Conservation (phyloP, 2,888 invertebrate genomes). For the Drosophila setosimentum region DNA sequence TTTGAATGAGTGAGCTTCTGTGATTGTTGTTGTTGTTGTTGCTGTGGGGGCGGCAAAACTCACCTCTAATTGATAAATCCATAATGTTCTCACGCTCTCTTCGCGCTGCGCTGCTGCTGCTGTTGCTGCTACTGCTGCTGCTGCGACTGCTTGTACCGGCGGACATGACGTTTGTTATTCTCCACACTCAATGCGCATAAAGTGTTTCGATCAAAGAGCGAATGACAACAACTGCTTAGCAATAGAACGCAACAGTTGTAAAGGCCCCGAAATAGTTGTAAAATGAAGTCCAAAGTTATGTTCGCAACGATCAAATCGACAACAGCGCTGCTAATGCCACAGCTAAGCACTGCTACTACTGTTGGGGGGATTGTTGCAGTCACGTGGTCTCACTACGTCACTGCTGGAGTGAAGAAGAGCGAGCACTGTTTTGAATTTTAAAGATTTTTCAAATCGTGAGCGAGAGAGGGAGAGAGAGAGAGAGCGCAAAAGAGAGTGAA, state of each 20-base stretch:
- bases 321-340: slow-evolving; percentile 39
- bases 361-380: slow-evolving; percentile 33
- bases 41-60: slow-evolving; percentile 39
- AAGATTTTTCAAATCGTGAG: slow-evolving; percentile 3
- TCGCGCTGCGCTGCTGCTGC: slow-evolving; percentile 13
- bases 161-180: slow-evolving; percentile 39
- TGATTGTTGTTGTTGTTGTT: background rate
- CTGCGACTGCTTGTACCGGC: slow-evolving; percentile 39
- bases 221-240: slow-evolving; percentile 46
- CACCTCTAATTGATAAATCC: slow-evolving; percentile 82
- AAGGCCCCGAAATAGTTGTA: slow-evolving; percentile 52
- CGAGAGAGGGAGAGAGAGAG: background rate
- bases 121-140: slow-evolving; percentile 9
- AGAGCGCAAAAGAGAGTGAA: background rate
- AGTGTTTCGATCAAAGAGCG: slow-evolving; percentile 38
- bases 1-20: slow-evolving; percentile 41
- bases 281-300: slow-evolving; percentile 70
- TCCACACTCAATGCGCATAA: slow-evolving; percentile 32
- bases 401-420: slow-evolving; percentile 18
- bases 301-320: slow-evolving; percentile 36
- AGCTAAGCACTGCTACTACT: background rate
- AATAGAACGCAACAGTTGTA: slow-evolving; percentile 36
- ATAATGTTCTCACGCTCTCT: slow-evolving; percentile 70
- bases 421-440: slow-evolving; percentile 28
- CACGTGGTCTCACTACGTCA: slow-evolving; percentile 48